Conservation (phyloP, 23 tunicate genomes). For the Halocynthia aurantium region DNA sequence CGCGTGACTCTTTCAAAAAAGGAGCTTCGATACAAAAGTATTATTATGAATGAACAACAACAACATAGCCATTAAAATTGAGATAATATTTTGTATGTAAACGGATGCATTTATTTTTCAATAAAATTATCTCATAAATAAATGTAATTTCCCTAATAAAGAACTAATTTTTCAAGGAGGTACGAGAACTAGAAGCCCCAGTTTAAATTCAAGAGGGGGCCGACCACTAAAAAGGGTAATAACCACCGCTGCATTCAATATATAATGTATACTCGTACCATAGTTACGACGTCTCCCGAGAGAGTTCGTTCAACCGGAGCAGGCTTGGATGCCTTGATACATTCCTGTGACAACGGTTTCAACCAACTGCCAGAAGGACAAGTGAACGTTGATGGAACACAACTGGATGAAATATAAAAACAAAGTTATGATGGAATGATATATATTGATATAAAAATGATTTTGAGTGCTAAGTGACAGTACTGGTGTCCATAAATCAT, state of each 20-base stretch:
- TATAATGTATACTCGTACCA: neutral
- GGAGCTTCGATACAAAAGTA: no score
- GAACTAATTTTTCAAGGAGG: neutral
- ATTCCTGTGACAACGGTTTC: constrained; percentile 39
- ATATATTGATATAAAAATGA: no score
- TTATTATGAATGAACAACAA: no score
- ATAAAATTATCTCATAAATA: no score
- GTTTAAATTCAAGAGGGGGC: neutral
- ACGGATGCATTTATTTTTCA: no score
- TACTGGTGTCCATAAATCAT: no score
- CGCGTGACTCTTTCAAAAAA: no score
- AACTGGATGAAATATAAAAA: constrained; percentile 4
- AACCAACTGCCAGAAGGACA: constrained; percentile 35
- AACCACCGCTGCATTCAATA: neutral
- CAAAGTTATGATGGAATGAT: neutral
- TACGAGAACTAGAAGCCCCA: neutral
- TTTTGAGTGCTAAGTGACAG: no score
- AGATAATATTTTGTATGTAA: no score
- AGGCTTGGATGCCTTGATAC: constrained; percentile 32
- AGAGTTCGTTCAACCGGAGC: constrained; percentile 45
- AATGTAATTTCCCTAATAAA: neutral
- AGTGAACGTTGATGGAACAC: neutral
- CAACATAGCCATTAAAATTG: no score
- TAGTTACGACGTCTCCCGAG: constrained; percentile 14
- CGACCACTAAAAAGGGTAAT: neutral